phyloP scores from a whole-genome alignment of 2,888 invertebrate species.

The Microctonus brassicae region DNA sequence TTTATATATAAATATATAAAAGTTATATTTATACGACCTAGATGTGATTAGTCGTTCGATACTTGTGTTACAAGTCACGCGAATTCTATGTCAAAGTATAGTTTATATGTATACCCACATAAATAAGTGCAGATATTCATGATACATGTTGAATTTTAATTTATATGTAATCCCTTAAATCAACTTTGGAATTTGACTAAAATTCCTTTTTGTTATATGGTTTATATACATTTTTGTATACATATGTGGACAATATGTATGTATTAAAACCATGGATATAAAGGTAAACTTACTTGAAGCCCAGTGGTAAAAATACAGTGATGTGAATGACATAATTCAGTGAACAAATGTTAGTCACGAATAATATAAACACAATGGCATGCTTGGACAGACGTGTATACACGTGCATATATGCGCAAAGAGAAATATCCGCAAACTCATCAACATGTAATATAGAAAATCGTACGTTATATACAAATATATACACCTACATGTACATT shows the following conservation, averaged over 20 bases:
- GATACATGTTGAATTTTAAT: background rate
- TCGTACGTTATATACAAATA: background rate
- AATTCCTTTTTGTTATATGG: background rate
- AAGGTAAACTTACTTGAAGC: background rate
- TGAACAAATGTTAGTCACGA: background rate
- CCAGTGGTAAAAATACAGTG: background rate
- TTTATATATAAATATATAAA: background rate
- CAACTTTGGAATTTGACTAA: background rate
- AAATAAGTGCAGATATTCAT: background rate
- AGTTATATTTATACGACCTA: slow-evolving; percentile 20
- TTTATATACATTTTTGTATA: background rate
- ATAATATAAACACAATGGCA: slow-evolving; percentile 6
- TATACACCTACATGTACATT: background rate
- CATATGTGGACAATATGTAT: background rate
- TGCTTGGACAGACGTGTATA: background rate
- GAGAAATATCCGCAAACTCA: background rate
- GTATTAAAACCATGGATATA: background rate
- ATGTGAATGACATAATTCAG: background rate
- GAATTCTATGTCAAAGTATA: slow-evolving; percentile 1
- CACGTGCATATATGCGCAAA: background rate
- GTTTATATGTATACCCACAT: background rate
- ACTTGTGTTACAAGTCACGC: slow-evolving; percentile 16
- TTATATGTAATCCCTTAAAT: background rate
- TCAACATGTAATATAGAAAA: background rate
- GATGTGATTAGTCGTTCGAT: slow-evolving; percentile 36